Conservation (phyloP, 1,140 invertebrate genomes). For the Phortica variegata region DNA sequence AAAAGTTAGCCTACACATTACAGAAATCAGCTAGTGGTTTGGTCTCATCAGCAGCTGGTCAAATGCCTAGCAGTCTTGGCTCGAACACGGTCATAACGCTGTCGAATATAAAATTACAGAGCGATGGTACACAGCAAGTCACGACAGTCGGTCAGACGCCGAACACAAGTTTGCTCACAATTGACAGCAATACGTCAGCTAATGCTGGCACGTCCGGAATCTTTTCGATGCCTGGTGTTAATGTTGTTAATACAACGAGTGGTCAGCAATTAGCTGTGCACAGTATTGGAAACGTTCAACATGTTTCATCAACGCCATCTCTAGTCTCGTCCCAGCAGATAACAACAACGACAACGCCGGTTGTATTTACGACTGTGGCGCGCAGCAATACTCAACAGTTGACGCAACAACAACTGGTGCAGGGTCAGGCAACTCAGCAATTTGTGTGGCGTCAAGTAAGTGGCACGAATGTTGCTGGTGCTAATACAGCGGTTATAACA, state of each 20-base stretch:
- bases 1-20: constrained; percentile 46
- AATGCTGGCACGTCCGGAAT: constrained; percentile 8
- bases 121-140: constrained; percentile 16
- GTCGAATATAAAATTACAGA: constrained; percentile 47
- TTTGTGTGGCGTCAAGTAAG: constrained; percentile 50
- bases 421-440: constrained; percentile 32
- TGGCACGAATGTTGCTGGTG: constrained; percentile 40
- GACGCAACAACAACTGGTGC: constrained; percentile 32
- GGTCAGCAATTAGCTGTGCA: constrained; percentile 51
- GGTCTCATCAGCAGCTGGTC: constrained; percentile 13
- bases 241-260: constrained; percentile 48
- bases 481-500: constrained; percentile 39
- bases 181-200: constrained; percentile 8
- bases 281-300: constrained; percentile 39
- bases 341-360: constrained; percentile 21
- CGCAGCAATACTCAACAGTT: constrained; percentile 30
- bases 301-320: constrained; percentile 21
- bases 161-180: constrained; percentile 11
- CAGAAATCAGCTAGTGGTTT: constrained; percentile 23
- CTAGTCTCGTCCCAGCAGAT: not conserved
- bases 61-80: constrained; percentile 29
- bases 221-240: constrained; percentile 29
- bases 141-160: not conserved
- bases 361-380: constrained; percentile 38
- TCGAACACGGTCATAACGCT: constrained; percentile 50